Conservation (phyloP, 2,888 invertebrate species). For the Hylaea fasciaria region DNA sequence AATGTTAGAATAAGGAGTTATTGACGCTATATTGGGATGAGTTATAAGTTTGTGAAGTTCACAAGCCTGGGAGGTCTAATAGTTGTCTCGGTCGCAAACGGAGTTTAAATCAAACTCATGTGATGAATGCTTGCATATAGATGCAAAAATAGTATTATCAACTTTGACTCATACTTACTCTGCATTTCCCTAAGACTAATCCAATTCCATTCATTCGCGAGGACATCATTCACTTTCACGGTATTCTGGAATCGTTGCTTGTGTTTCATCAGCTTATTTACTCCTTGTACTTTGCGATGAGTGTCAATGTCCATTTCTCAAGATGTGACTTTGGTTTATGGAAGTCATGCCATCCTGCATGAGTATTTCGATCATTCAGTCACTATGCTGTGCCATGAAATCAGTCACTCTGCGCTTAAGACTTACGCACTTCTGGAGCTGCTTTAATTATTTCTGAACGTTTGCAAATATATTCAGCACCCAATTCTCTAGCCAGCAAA, state of each 20-base stretch:
- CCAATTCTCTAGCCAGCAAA: no score
- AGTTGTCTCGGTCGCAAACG: background rate
- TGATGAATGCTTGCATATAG: no score
- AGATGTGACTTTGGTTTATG: background rate
- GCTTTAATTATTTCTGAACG: background rate
- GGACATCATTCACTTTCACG: background rate
- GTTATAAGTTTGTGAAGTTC: slow-evolving; percentile 20
- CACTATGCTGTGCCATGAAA: background rate
- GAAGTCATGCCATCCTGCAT: background rate
- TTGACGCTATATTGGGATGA: slow-evolving; percentile 32
- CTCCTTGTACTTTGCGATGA: background rate
- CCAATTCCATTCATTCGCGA: no score
- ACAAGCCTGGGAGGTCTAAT: slow-evolving; percentile 24
- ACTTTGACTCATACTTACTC: no score
- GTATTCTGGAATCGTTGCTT: background rate
- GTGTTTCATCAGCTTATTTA: slow-evolving; percentile 5
- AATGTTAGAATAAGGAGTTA: slow-evolving; percentile 39
- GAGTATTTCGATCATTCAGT: background rate
- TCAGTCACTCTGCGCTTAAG: slow-evolving; percentile 4
- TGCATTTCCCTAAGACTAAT: no score
- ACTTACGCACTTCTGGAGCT: background rate
- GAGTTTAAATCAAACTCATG: no score
- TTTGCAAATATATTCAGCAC: background rate
- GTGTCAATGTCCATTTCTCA: slow-evolving; percentile 1
- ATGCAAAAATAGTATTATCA: no score